Base-by-base conservation (phyloP, 2,888 invertebrate species). In the Thymelicus sylvestris region DNA sequence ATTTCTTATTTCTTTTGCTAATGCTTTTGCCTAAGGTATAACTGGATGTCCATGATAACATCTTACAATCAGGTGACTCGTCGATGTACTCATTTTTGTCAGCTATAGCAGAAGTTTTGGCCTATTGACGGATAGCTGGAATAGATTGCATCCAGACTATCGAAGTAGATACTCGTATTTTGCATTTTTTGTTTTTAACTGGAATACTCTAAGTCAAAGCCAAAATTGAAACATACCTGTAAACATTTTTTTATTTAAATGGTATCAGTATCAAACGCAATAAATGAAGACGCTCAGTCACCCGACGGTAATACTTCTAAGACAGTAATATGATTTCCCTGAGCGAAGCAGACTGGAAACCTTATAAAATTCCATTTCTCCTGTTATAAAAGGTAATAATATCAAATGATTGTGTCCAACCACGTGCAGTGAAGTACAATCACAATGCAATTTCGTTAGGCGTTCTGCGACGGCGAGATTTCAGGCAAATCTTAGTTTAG, bases 361-460 rank as follows among this genome's bases (percentile, higher is more conserved):
- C 67, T 73, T 63, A 73, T 71, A 71, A 75, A 73, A 74, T 70
- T 74, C 63, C 79, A 79, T 82, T 81, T 80, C 77, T 74, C 71
- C 68, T 75, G 79, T 84, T 83, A 83, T 84, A 48, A 86, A 86
- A 88, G 80, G 86, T 86, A 88, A 89, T 89, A 88, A 86, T 86
- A 84, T 83, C 82, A 83, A 84, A 87, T 88, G 86, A 89, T 86
- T 82, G 88, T 78, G 83, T 74, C 79, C 83, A 83, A 80, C 87
- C 86, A 83, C 85, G 87, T 87, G 90, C 86, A 85, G 79, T 74
- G 77, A 83, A 81, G 80, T 78, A 83, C 87, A 86, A 90, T 89
- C 86, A 85, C 85, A 90, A 87, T 89, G 89, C 88, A 87, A 91
- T 91, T 89, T 88, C 75, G 84, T 84, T 80, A 81, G 77, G 64